Base-by-base conservation (phyloP, 2,888 invertebrate genomes). In the Cheilosia soror region DNA sequence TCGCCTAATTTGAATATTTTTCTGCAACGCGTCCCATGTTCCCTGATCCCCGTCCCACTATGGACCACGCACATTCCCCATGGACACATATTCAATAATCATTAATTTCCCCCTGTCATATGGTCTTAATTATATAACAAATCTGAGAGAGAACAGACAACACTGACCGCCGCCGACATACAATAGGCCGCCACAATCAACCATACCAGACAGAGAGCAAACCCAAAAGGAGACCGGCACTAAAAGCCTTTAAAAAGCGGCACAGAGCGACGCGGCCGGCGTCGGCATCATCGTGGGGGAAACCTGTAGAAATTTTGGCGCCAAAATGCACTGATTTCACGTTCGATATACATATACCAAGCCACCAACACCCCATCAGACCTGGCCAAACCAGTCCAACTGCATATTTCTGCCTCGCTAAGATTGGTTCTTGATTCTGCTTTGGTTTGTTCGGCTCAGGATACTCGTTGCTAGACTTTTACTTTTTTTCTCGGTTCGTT, bases 261-360 rank as follows among this genome's bases (percentile, higher is more conserved):
- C 53, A 40, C 13, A 57, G 57, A 29, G 20, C 40, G 58, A 68
- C 63, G 69, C 27, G 44, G 40, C 29, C 44, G 44, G 9, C 40
- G n/a, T 2, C 65, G n/a, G 57, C 53, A 15, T 62, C 62, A 31
- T 68, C 62, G 15, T 37, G 55, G 66, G 77, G 84, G 81, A 88
- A 90, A 90, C 90, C 90, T 90, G 90, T 90, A 90, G 90, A 90
- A 90, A 90, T 90, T 90, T 90, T 90, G 90, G 90, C 90, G 90
- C 90, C 90, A 90, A 90, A 90, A 90, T 90, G 90, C 90, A 90
- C 75, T 84, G 85, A 85, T 85, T 85, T 76, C 76, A 80, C 76
- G 66, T 60, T 60, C 76, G 65, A 62, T 66, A 80, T n/a, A 63
- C 51, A 25, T 42, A 55, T 55, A 68, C 40, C 49, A 1, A 37